Percentiles rank a stretch among this genome's conserved stretches.
Conservation (phyloP, 2,113 vertebrate species). For the Prochilodus magdalenae region DNA sequence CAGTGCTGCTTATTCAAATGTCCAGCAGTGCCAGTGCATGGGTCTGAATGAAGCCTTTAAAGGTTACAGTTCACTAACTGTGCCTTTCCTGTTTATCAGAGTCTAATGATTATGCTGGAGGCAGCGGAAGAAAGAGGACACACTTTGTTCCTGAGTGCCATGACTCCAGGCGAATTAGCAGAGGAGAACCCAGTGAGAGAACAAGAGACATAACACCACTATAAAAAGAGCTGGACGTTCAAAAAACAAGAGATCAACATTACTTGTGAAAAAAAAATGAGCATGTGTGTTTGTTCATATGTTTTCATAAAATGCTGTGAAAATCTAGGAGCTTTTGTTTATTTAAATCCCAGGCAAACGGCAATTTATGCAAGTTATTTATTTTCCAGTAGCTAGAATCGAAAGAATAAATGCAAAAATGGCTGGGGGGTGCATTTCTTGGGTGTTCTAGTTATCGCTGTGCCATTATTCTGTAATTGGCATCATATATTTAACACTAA, state of each 20-base stretch:
- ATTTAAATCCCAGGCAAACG: no score
- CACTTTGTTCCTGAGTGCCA: background rate
- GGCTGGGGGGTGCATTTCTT: no score
- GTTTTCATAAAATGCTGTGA: no score
- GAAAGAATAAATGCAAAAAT: no score
- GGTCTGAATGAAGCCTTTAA: background rate
- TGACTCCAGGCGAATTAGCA: slow-evolving; percentile 3
- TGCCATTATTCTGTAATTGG: no score
- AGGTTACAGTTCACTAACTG: background rate
- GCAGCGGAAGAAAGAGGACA: background rate
- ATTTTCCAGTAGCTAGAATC: no score
- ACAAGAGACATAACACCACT: background rate
- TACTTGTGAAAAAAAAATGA: background rate
- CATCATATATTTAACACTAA: no score
- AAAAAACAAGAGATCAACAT: slow-evolving; percentile 35
- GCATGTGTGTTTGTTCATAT: no score
- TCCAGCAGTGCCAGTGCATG: background rate
- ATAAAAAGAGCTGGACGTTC: slow-evolving; percentile 6
- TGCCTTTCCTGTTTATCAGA: background rate
- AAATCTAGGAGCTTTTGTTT: no score
- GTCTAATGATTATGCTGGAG: background rate
- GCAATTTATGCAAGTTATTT: no score
- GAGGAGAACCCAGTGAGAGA: background rate
- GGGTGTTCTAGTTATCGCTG: no score
- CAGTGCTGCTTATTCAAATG: background rate